Base-by-base conservation (phyloP, 2,113 vertebrate species). In the Nestor notabilis region DNA sequence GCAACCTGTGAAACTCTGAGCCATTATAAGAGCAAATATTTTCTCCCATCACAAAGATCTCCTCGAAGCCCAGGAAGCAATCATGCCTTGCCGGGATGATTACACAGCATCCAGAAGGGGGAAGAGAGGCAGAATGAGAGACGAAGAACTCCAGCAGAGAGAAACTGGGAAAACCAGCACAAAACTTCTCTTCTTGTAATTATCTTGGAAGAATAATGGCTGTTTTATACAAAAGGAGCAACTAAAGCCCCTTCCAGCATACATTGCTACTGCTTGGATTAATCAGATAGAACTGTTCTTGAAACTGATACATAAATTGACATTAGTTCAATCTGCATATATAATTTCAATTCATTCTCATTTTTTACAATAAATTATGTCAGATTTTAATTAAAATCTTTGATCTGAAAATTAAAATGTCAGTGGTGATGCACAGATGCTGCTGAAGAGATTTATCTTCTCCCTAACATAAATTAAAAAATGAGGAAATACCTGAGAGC, bases 401-500 rank as follows among this genome's bases (percentile, higher is more conserved):
- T 96, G 91, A 93, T 90, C 87, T 86, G 69, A 96, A 97, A 97
- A 96, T 96, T 96, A 87, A 97, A 97, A 90, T 92, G 90, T 86
- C 83, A 95, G 71, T 25, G 74, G 64, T 78, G 93, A 95, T 91
- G 61, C 87, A 93, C 27, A 95, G 82, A 79, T 74, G 76, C 72
- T 85, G 79, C 60, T 89, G 52, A 87, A 95, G 33, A 71, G 31
- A 95, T 90, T 82, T 77, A 93, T 74, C 72, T 71, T 83, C 39
- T 76, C 72, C 18, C 19, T 55, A 63, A 52, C 0, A 2, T 47
- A 86, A 91, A 90, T 18, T 50, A 47, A 70, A 68, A 77, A 35
- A 61, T 17, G 24, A 60, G 74, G 44, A 43, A 93, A 79, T 66
- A 90, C 60, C 24, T 44, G 56, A 76, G 60, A 93, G 43, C 27